These are phyloP conservation scores for Balanococcus diminutus DNA, from an alignment of 2,888 invertebrate genomes.

Conservation along the genomic window DNA sequence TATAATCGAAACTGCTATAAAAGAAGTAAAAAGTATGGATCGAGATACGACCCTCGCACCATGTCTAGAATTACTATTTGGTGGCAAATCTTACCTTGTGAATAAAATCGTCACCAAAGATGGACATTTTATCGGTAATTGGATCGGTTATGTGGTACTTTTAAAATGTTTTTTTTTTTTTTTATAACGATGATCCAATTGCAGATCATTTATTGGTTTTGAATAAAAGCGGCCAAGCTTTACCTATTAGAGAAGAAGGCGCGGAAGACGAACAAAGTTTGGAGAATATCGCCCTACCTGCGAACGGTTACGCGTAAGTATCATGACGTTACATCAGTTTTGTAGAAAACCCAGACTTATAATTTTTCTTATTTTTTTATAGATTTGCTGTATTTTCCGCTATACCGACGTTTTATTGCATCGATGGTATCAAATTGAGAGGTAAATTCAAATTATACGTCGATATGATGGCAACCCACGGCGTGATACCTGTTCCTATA, in stretches of 20 bases:
- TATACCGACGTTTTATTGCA: constrained; percentile 46
- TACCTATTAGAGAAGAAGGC: constrained; percentile 59
- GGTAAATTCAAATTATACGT: constrained; percentile 41
- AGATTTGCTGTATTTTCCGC: constrained; percentile 48
- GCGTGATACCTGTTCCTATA: constrained; percentile 67
- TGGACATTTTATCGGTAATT: constrained; percentile 67
- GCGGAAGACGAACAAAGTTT: background rate
- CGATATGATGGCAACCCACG: constrained; percentile 65
- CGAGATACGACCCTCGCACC: constrained; percentile 63
- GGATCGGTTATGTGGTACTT: background rate
- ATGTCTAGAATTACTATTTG: constrained; percentile 66
- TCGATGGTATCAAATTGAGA: constrained; percentile 52
- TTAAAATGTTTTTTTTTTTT: background rate
- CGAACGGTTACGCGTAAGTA: constrained; percentile 29
- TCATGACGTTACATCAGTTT: no score
- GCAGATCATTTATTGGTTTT: constrained; percentile 66
- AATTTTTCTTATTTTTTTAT: constrained; percentile 18
- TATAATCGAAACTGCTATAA: constrained; percentile 61
- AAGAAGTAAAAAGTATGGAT: constrained; percentile 60
- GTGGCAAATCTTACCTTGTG: constrained; percentile 66
- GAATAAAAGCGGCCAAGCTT: constrained; percentile 65
- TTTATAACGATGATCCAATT: constrained; percentile 56
- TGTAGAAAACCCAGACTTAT: no score
- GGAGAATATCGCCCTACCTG: background rate
- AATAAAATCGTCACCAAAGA: constrained; percentile 66